A percentile compares a stretch with the other conserved stretches of the same genome.
Evolutionary conservation across 2,888 invertebrate genomes (phyloP).

Genomic region (Drosophila anomalipes): DNA sequence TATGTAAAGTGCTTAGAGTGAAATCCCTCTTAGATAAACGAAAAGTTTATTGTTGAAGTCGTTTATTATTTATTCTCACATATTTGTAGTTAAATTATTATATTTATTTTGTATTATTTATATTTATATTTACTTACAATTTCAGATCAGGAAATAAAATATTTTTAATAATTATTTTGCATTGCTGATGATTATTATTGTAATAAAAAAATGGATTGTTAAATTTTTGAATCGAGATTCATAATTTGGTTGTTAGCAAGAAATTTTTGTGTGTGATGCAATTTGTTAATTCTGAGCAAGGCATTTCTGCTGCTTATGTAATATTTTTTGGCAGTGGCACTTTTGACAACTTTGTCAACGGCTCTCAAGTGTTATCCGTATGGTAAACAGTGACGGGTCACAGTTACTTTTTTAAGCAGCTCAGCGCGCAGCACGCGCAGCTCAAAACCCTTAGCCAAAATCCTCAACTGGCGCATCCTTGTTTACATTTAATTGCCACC

Average conservation of each 20-base stretch:
- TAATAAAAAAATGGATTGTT: not conserved
- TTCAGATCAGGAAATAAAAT: not conserved
- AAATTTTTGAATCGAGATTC: not conserved
- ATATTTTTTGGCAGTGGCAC: slow-evolving; percentile 18
- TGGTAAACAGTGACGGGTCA: slow-evolving; percentile 68
- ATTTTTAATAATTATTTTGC: not conserved
- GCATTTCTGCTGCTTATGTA: slow-evolving; percentile 25
- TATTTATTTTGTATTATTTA: not conserved
- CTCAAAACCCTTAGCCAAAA: not conserved
- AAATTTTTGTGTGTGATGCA: not conserved
- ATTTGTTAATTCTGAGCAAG: not conserved
- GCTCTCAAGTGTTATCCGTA: slow-evolving; percentile 77
- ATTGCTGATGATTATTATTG: not conserved
- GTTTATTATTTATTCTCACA: not conserved
- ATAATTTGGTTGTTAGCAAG: not conserved
- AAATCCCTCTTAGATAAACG: not conserved
- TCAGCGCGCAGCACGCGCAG: slow-evolving; percentile 68
- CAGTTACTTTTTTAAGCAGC: slow-evolving; percentile 75
- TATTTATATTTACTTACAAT: not conserved
- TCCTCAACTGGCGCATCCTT: slow-evolving; percentile 40
- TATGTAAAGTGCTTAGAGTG: not conserved
- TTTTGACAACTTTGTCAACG: slow-evolving; percentile 73
- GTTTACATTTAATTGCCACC: slow-evolving; percentile 63
- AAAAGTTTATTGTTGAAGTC: not conserved
- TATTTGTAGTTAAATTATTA: too few relatives aligned